Conservation (phyloP, 2,113 vertebrate species). For the Colaptes auratus region DNA sequence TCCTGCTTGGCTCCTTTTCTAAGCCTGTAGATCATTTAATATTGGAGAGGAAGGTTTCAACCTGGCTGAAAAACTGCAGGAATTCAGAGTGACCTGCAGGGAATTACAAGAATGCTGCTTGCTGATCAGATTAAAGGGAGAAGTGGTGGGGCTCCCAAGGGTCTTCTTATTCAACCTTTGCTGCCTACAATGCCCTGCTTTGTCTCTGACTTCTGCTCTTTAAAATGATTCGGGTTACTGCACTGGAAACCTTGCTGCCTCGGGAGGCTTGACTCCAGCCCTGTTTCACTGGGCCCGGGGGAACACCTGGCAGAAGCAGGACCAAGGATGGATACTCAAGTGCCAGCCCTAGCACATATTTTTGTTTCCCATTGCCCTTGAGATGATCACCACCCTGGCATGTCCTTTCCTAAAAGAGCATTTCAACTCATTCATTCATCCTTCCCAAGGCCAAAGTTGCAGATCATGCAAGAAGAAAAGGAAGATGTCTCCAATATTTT, state of each 20-base stretch:
- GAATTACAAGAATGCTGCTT: conserved; percentile 69
- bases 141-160: conserved; percentile 59
- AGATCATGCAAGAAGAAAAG: fast-evolving
- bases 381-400: not conserved
- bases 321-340: not conserved
- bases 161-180: conserved; percentile 61
- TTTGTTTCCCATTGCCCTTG: not conserved
- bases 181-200: conserved; percentile 60
- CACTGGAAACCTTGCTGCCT: not conserved
- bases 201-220: conserved; percentile 55
- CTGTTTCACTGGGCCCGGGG: fast-evolving
- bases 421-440: not conserved
- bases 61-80: conserved; percentile 71
- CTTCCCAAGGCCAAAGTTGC: not conserved
- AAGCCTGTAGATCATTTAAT: conserved; percentile 62
- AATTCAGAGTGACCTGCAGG: conserved; percentile 67
- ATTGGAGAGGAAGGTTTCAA: conserved; percentile 48
- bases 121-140: conserved; percentile 72
- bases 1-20: conserved; percentile 5
- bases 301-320: not conserved
- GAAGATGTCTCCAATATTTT: not conserved
- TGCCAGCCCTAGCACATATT: not conserved
- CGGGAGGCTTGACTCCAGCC: not conserved
- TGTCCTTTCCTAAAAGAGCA: not conserved
- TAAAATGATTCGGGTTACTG: conserved; percentile 49